phyloP scores from a whole-genome alignment of 2,797 vertebrate genomes.

The Emydoidea blandingii region DNA sequence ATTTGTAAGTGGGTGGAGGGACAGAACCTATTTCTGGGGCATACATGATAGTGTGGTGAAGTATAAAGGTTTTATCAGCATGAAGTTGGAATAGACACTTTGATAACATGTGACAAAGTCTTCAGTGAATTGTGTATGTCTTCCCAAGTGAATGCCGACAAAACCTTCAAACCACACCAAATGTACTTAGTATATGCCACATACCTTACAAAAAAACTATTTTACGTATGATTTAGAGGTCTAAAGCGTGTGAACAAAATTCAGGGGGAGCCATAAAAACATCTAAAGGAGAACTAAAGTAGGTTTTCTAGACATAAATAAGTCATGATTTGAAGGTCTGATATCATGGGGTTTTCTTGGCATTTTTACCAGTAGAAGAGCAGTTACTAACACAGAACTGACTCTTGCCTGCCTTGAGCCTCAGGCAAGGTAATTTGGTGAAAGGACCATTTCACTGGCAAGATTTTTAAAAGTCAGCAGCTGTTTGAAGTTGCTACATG shows the following conservation, averaged over 20 bases:
- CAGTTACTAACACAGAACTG: background rate
- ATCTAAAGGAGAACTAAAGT: background rate
- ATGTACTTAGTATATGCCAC: background rate
- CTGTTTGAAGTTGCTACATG: background rate
- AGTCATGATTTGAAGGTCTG: background rate
- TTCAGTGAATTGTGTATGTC: background rate
- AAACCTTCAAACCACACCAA: background rate
- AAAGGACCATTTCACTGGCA: background rate
- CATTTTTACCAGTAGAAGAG: background rate
- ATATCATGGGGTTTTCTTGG: background rate
- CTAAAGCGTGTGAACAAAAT: background rate
- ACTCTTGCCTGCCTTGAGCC: background rate
- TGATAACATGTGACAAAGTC: background rate
- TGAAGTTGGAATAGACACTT: background rate
- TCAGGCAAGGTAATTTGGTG: background rate
- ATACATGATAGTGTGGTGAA: background rate
- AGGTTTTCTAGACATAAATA: background rate
- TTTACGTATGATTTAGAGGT: background rate
- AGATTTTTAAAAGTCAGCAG: constrained; percentile 29
- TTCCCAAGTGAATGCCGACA: background rate
- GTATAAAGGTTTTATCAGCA: background rate
- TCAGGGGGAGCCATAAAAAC: background rate
- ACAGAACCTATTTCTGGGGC: background rate
- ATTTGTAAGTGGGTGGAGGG: background rate
- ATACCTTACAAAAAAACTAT: background rate